Evolutionary conservation across 2,888 invertebrate genomes (phyloP).

Genomic region (Caenorhabditis afra): DNA sequence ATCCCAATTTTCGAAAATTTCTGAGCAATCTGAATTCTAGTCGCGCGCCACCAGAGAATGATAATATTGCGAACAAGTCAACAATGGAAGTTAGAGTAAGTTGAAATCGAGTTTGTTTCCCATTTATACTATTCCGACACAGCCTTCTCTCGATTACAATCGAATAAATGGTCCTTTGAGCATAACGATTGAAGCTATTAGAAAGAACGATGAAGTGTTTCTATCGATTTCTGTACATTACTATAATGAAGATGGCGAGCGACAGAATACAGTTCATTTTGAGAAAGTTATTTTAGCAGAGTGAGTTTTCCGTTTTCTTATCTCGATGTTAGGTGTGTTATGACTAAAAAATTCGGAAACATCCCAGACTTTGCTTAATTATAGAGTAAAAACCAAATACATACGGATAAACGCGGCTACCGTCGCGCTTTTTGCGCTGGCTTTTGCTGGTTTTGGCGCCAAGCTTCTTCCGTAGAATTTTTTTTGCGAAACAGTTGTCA

Average conservation of each 20-base stretch:
- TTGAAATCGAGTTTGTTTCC: no score
- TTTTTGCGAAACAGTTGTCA: no score
- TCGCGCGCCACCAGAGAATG: conserved; percentile 10
- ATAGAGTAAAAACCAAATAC: no score
- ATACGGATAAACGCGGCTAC: no score
- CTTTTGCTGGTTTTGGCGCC: no score
- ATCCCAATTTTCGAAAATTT: conserved; percentile 11
- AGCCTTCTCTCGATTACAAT: conserved; percentile 16
- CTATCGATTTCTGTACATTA: conserved; percentile 31
- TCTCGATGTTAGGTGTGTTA: no score
- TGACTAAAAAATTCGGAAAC: no score
- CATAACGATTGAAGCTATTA: conserved; percentile 32
- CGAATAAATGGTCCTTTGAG: conserved; percentile 7
- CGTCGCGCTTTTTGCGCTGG: no score
- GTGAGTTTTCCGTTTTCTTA: no score
- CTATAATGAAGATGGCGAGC: conserved; percentile 4
- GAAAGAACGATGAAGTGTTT: conserved; percentile 32
- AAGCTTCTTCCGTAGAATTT: no score
- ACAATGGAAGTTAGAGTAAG: conserved; percentile 8
- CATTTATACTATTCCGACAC: no score
- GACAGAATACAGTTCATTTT: conserved; percentile 36
- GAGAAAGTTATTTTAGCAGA: conserved; percentile 39
- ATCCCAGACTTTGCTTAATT: no score
- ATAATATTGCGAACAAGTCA: conserved; percentile 7
- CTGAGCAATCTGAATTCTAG: conserved; percentile 12